phyloP scores from a whole-genome alignment of 2,113 vertebrate genomes.

The Plotosus lineatus region DNA sequence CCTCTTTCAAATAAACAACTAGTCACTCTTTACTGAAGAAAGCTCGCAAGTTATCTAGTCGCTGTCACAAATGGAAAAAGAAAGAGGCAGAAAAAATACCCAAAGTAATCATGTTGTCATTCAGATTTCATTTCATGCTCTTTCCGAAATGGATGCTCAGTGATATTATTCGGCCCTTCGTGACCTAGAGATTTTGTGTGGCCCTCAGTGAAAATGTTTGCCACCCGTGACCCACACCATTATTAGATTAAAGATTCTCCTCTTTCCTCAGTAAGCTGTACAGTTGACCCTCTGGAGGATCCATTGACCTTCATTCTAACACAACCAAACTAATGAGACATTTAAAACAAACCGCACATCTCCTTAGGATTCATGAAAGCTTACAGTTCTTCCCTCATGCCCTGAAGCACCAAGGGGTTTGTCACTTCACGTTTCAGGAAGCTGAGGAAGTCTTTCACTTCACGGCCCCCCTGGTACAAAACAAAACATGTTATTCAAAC shows the following conservation, averaged over 20 bases:
- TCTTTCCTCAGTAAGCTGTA: not conserved
- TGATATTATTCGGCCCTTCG: no score
- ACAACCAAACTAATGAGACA: not conserved
- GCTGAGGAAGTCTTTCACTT: slow-evolving; percentile 70
- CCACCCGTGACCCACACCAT: no score
- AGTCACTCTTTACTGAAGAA: no score
- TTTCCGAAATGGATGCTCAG: no score
- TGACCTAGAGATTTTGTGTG: no score
- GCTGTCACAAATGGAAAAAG: no score
- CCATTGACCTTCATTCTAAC: not conserved
- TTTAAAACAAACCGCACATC: not conserved
- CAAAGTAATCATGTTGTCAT: no score
- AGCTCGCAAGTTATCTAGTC: no score
- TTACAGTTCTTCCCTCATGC: slow-evolving; percentile 66
- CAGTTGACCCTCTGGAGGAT: not conserved
- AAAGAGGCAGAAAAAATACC: no score
- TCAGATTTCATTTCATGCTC: no score
- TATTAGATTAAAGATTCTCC: not conserved
- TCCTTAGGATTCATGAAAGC: not conserved
- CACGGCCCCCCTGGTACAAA: slow-evolving; percentile 65
- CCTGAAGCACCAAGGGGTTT: slow-evolving; percentile 21
- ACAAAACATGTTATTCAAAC: not conserved
- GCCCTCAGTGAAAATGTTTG: no score
- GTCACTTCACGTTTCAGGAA: slow-evolving; percentile 66
- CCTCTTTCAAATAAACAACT: no score